phyloP scores from a whole-genome alignment of 2,113 vertebrate species.

The Carettochelys insculpta region DNA sequence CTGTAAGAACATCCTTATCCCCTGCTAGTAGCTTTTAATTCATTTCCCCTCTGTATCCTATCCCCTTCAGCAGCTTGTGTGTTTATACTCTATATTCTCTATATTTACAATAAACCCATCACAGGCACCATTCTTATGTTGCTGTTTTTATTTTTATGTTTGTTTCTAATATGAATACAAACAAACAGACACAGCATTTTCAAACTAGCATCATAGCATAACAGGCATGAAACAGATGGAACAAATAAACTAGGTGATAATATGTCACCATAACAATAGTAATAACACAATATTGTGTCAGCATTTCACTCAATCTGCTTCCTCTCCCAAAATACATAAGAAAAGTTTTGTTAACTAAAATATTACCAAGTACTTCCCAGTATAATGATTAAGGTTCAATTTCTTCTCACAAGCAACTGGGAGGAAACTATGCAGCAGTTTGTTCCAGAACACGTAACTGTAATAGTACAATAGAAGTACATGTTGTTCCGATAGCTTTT shows the following conservation, averaged over 20 bases:
- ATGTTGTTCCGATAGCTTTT: not conserved
- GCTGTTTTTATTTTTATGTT: conserved; percentile 39
- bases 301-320: conserved; percentile 43
- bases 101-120: conserved; percentile 16
- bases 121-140: conserved; percentile 29
- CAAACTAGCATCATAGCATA: conserved; percentile 31
- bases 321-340: not conserved
- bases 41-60: conserved; percentile 9
- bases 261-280: conserved; percentile 51
- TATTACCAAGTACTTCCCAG: conserved; percentile 29
- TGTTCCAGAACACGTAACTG: not conserved
- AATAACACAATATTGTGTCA: conserved; percentile 49
- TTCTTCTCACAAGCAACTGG: conserved; percentile 18
- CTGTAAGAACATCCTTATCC: conserved; percentile 28
- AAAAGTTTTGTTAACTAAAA: conserved; percentile 50
- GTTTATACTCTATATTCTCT: conserved; percentile 25
- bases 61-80: conserved; percentile 23
- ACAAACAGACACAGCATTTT: conserved; percentile 32
- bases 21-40: conserved; percentile 43
- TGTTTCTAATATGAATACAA: conserved; percentile 53
- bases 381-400: not conserved
- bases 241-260: conserved; percentile 63
- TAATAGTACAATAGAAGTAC: conserved; percentile 3
- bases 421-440: conserved; percentile 18
- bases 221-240: conserved; percentile 58